Evolutionary conservation across 2,888 invertebrate genomes (phyloP).

Genomic region (Xylota sylvarum): DNA sequence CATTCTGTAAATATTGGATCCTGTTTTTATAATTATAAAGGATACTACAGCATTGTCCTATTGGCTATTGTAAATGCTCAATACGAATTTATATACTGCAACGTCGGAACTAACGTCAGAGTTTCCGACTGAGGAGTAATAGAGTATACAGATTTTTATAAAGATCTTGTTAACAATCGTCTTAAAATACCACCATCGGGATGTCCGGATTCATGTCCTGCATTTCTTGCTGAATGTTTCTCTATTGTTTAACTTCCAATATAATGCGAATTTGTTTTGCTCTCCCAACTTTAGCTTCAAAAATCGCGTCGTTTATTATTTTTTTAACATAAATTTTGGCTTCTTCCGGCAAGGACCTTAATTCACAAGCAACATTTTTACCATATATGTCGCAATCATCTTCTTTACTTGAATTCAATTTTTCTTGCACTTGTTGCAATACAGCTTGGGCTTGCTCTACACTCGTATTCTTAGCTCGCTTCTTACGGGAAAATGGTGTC

Average conservation of each 20-base stretch:
- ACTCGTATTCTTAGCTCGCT: background rate
- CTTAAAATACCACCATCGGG: constrained; percentile 13
- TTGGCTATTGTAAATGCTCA: constrained; percentile 29
- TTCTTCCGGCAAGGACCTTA: too few species aligned
- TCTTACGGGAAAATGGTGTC: too few species aligned
- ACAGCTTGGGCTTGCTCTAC: constrained; percentile 16
- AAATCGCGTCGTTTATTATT: constrained; percentile 13
- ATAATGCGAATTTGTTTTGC: constrained; percentile 7
- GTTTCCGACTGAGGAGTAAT: constrained; percentile 11
- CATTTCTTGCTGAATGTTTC: constrained; percentile 18
- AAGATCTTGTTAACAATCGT: background rate
- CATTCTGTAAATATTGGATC: constrained; percentile 40
- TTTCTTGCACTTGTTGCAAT: constrained; percentile 17
- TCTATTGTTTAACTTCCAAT: background rate
- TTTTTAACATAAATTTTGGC: constrained; percentile 20
- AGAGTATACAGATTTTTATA: constrained; percentile 5
- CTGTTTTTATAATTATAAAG: constrained; percentile 13
- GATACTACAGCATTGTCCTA: constrained; percentile 13
- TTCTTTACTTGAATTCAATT: background rate
- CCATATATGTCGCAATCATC: background rate
- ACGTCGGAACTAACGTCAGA: constrained; percentile 8
- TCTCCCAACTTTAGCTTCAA: constrained; percentile 19
- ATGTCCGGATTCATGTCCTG: constrained; percentile 11
- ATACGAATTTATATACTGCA: constrained; percentile 11
- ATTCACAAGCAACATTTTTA: constrained; percentile 21